These are phyloP conservation scores for Morone saxatilis DNA, from an alignment of 2,113 vertebrate species.

Conservation along the genomic window DNA sequence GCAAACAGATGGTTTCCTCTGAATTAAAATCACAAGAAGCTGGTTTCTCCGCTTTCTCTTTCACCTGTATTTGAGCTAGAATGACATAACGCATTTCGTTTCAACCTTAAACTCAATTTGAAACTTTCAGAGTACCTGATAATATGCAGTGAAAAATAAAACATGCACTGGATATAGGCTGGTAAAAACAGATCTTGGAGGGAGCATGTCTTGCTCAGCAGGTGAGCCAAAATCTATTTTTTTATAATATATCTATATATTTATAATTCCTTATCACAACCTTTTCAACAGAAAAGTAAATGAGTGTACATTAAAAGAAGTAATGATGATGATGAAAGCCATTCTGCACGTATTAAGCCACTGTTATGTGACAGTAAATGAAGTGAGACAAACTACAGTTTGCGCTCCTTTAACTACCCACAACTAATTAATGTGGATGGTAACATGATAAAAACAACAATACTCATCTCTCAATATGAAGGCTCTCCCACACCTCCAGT, in stretches of 20 bases:
- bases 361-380: neutral
- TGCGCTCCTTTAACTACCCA: neutral
- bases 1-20: slow-evolving; percentile 2
- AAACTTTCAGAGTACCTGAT: neutral
- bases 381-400: neutral
- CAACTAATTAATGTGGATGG: slow-evolving; percentile 8
- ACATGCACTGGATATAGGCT: neutral
- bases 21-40: neutral
- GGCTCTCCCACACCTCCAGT: neutral
- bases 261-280: neutral
- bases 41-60: neutral
- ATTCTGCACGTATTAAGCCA: neutral
- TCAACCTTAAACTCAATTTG: neutral
- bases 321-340: too few species aligned
- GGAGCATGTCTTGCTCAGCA: neutral
- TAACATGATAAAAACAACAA: neutral
- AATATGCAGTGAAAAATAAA: neutral
- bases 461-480: neutral
- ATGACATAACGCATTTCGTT: neutral
- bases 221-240: neutral
- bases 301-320: neutral
- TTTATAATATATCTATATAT: neutral
- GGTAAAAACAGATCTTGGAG: neutral
- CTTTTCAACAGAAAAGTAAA: neutral
- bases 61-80: neutral